phyloP scores from a whole-genome alignment of 2,113 vertebrate species.

The Prionailurus bengalensis region DNA sequence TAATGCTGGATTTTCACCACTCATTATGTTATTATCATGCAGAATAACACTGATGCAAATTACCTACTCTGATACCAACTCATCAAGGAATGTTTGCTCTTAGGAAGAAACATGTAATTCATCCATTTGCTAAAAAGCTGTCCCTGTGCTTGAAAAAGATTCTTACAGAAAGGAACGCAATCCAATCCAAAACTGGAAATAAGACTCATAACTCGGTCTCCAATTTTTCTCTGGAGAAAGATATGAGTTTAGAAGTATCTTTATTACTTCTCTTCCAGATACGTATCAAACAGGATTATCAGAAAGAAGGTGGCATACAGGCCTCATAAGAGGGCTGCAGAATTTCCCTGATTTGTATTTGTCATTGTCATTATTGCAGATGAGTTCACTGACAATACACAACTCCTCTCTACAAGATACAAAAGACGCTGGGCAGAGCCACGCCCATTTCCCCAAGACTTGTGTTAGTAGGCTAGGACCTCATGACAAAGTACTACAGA shows the following conservation, averaged over 20 bases:
- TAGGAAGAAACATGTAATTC: not conserved
- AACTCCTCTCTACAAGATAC: not conserved
- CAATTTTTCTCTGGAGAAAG: constrained; percentile 10
- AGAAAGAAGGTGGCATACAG: not conserved
- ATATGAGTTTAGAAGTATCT: not conserved
- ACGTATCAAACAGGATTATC: not conserved
- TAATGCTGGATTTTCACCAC: not conserved
- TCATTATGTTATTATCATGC: not conserved
- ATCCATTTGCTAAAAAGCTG: not conserved
- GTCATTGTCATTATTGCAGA: not conserved
- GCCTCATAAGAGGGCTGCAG: not conserved
- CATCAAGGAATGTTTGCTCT: not conserved
- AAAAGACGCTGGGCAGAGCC: not conserved
- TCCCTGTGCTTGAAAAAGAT: not conserved
- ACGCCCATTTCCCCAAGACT: not conserved
- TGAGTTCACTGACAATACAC: not conserved
- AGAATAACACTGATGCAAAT: not conserved
- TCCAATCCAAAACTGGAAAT: not conserved
- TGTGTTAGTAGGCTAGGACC: not conserved
- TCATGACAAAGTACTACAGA: not conserved
- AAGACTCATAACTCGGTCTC: not conserved
- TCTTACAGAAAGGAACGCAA: not conserved
- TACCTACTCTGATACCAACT: not conserved
- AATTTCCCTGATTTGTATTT: not conserved
- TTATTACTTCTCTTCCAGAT: not conserved